Evolutionary conservation across 2,113 vertebrate species (phyloP), one percentile per base, ranked within the genome.

Genomic region (Platichthys flesus): DNA sequence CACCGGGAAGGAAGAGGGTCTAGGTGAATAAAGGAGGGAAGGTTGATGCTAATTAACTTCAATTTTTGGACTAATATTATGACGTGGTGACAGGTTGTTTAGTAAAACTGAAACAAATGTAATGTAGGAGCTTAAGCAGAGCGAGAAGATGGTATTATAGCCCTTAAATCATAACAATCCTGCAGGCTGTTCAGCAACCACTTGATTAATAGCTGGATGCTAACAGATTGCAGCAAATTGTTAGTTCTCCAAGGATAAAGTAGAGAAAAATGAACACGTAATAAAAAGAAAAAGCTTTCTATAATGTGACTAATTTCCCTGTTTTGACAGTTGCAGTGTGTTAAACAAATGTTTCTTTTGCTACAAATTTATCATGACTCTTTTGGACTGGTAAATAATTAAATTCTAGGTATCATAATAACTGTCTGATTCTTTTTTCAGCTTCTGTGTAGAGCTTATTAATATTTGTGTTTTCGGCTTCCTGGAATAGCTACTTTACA

Each of bases 51-150:
- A 95, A 96, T 95, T 96, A 95, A 95, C 94, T 95, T 95, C 96
- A 95, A 97, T 96, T 95, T 96, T 96, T 96, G 91, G 83, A 90
- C 94, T 95, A 95, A 96, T 96, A 96, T 96, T 95, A 94, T 96
- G 95, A 94, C 94, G 95, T 93, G 88, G 94, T 94, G 96, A 96
- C 95, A 96, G 67, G 92, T 93, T 91, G 90, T 91, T 96, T 94
- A 90, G 91, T 91, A 89, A 95, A 95, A 95, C 42, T 95, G 93
- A 96, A 96, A 96, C 93, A 95, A 96, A 96, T 96, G 95, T 93
- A 96, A 95, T 95, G 93, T 94, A 96, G 96, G 94, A 96, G 95
- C 94, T 95, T 94, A 91, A 94, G 94, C 93, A 94, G 94, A 52
- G 69, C 94, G 95, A 95, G 92, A 95, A 94, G 92, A 96, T 91